Evolutionary conservation across 2,113 vertebrate genomes (phyloP).

Genomic region (Vanacampus margaritifer): DNA sequence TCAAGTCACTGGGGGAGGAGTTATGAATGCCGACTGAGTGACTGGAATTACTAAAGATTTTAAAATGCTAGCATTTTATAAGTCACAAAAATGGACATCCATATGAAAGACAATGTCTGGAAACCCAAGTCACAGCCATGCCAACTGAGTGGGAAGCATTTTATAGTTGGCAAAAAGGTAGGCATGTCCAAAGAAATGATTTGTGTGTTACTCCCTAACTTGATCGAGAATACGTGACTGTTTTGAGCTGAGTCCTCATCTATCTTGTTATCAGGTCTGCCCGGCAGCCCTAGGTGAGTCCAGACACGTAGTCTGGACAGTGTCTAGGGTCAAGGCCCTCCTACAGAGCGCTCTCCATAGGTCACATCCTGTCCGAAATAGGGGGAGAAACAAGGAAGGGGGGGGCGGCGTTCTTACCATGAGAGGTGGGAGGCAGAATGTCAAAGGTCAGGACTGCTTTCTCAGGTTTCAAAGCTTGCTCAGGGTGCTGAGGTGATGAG

Average conservation of each 20-base stretch:
- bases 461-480: slow-evolving; percentile 74
- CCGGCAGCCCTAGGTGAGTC: slow-evolving; percentile 27
- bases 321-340: slow-evolving; percentile 69
- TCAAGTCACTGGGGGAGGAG: no score
- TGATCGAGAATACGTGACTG: background rate
- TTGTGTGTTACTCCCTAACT: no score
- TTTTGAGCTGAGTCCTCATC: slow-evolving; percentile 25
- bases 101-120: no score
- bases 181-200: background rate
- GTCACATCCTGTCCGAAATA: slow-evolving; percentile 69
- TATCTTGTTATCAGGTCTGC: slow-evolving; percentile 37
- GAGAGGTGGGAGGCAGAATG: slow-evolving; percentile 60
- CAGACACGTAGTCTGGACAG: slow-evolving; percentile 73
- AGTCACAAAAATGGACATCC: no score
- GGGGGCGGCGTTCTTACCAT: slow-evolving; percentile 37
- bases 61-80: background rate
- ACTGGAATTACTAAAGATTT: background rate
- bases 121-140: background rate
- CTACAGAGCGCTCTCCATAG: slow-evolving; percentile 57
- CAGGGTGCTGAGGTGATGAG: slow-evolving; percentile 46
- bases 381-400: slow-evolving; percentile 38
- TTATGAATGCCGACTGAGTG: no score
- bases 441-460: slow-evolving; percentile 64
- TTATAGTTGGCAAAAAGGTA: background rate
- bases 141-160: background rate